phyloP scores from a whole-genome alignment of 2,888 invertebrate species.

The Molorchus minor region DNA sequence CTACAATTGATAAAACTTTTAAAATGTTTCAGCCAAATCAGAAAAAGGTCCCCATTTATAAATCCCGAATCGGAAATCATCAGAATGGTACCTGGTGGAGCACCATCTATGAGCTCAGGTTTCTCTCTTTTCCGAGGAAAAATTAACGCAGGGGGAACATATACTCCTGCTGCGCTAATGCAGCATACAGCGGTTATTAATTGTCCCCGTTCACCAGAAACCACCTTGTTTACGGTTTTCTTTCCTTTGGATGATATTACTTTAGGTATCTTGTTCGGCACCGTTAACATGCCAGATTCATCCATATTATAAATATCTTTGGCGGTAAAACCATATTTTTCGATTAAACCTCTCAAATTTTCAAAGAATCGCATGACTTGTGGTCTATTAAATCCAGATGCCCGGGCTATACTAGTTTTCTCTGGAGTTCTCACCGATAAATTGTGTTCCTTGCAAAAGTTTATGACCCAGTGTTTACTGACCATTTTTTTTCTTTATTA shows the following conservation, averaged over 20 bases:
- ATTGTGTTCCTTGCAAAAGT: background rate
- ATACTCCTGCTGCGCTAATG: constrained; percentile 48
- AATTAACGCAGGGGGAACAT: constrained; percentile 49
- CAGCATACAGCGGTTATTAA: constrained; percentile 44
- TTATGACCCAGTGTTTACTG: constrained; percentile 18
- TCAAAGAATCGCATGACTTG: background rate
- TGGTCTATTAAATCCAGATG: background rate
- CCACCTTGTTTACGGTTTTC: constrained; percentile 43
- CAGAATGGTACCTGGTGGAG: background rate
- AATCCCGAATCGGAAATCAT: constrained; percentile 9
- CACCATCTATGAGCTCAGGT: background rate
- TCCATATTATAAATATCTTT: constrained; percentile 44
- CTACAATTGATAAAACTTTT: constrained; percentile 9
- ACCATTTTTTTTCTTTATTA: constrained; percentile 20
- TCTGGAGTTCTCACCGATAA: no score
- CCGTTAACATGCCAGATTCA: constrained; percentile 45
- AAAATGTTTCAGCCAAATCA: constrained; percentile 19
- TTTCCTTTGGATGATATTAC: constrained; percentile 45
- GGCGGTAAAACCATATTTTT: constrained; percentile 35
- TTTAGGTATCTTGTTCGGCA: constrained; percentile 47
- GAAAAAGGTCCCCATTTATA: constrained; percentile 19
- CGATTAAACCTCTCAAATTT: background rate
- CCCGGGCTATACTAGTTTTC: background rate
- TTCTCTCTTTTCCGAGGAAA: constrained; percentile 43
- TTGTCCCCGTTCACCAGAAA: constrained; percentile 41